Evolutionary conservation across 2,113 vertebrate genomes (phyloP).

Genomic region (Macquaria australasica): DNA sequence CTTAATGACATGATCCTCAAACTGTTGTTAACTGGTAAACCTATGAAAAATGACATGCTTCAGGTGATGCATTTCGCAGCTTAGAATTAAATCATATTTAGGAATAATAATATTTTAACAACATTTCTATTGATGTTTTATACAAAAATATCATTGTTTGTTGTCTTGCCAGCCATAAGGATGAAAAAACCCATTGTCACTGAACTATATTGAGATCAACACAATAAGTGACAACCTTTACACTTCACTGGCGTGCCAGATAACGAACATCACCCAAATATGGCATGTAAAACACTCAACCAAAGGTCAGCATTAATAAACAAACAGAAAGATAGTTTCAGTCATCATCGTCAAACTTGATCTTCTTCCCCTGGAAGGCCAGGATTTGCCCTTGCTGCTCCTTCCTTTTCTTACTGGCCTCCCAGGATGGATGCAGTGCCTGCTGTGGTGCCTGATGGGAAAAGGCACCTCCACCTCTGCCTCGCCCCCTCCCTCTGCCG

Average conservation of each 20-base stretch:
- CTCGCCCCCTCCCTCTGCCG: conserved; percentile 47
- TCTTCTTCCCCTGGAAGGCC: conserved; percentile 96
- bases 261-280: not conserved
- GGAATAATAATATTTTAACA: not conserved
- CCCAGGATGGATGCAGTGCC: conserved; percentile 97
- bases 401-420: conserved; percentile 93
- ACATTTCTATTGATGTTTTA: not conserved
- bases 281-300: not conserved
- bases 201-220: not conserved
- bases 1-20: not conserved
- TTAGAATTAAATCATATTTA: not conserved
- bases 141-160: not conserved
- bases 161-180: not conserved
- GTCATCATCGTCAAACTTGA: conserved; percentile 91
- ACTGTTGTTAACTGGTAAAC: not conserved
- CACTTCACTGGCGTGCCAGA: not conserved
- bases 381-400: conserved; percentile 92
- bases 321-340: conserved; percentile 35
- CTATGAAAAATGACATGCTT: not conserved
- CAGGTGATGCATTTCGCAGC: not conserved
- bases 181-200: not conserved
- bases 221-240: not conserved
- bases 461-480: conserved; percentile 49
- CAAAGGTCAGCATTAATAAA: not conserved
- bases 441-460: conserved; percentile 76